Base-by-base conservation (phyloP, 2,888 invertebrate species). In the Cheilosia vernalis region DNA sequence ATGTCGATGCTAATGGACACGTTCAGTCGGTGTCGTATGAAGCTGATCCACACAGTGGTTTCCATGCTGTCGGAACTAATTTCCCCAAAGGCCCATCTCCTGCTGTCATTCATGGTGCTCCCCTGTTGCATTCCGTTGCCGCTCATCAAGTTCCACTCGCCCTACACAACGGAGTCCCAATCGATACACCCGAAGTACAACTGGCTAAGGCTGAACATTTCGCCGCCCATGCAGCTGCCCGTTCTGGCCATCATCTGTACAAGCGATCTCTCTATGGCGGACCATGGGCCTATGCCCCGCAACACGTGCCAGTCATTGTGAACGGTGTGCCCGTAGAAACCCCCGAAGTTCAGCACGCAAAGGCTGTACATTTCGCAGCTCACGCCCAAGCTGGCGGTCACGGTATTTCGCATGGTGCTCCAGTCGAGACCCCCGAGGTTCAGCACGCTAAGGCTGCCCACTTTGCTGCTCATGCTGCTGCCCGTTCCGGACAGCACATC, bases 1-100 rank as follows among this genome's bases (percentile, higher is more conserved):
- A 95, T 89, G 93, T 95, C 73, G 95, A 95, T 89, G 94, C 94
- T 17, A 93, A 95, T 89, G 95, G 95, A 2, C 92, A 94, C 73
- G 90, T 95, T 10, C 95, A 95, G 90, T 94, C 94, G 42, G 94
- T 95, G 24, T 93, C 94, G 78, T 95, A 95, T 89, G 92, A 94
- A 27, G 93, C 95, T 6, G 95, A 95, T 91, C 92, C 93, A 1
- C 93, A 94, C 88, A 92, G 94, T 88, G 95, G 95, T 55, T 95
- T 95, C 90, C 93, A 95, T 89, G 95, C 95, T 10, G 92, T 94
- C 15, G 95, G 94, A 49, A 94, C 94, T 13, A 95, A 95, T 90
- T 90, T 95, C 83, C 95, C 95, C 1, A 92, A 93, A 87, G 93
- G 94, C 44, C 94, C 95, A 2, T 92, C 92, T 13, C 76, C 87